phyloP scores from a whole-genome alignment of 2,888 invertebrate species.

The Alsophila aescularia region DNA sequence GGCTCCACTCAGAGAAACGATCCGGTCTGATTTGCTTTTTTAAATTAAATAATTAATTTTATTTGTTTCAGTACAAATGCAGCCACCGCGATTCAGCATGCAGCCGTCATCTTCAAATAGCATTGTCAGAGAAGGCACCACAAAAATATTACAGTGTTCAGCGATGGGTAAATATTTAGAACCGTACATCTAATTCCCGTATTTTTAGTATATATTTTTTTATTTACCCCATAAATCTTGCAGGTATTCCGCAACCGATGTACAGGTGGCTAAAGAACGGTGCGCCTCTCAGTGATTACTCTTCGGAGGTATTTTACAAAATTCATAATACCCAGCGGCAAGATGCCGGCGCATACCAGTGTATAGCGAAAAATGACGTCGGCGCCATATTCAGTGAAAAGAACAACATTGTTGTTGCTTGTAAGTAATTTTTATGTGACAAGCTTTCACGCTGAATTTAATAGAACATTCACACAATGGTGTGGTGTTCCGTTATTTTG shows the following conservation, averaged over 20 bases:
- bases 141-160: conserved; percentile 96
- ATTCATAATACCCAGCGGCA: conserved; percentile 91
- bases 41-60: conserved; percentile 25
- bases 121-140: conserved; percentile 93
- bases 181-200: not conserved
- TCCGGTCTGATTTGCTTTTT: conserved; percentile 1
- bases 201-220: conserved; percentile 1
- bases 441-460: conserved; percentile 7
- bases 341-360: conserved; percentile 96
- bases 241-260: conserved; percentile 96
- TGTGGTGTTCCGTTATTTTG: not conserved
- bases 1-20: conserved; percentile 1
- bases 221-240: conserved; percentile 42
- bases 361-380: conserved; percentile 95
- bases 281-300: conserved; percentile 90
- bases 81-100: conserved; percentile 94
- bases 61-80: conserved; percentile 83
- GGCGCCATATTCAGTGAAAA: conserved; percentile 97
- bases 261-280: conserved; percentile 97
- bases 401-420: conserved; percentile 94
- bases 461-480: not conserved
- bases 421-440: conserved; percentile 86
- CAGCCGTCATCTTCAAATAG: conserved; percentile 94
- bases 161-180: conserved; percentile 89
- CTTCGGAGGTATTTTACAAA: conserved; percentile 92